Evolutionary conservation across 2,113 vertebrate genomes (phyloP).

Genomic region (Corythoichthys haematopterus): DNA sequence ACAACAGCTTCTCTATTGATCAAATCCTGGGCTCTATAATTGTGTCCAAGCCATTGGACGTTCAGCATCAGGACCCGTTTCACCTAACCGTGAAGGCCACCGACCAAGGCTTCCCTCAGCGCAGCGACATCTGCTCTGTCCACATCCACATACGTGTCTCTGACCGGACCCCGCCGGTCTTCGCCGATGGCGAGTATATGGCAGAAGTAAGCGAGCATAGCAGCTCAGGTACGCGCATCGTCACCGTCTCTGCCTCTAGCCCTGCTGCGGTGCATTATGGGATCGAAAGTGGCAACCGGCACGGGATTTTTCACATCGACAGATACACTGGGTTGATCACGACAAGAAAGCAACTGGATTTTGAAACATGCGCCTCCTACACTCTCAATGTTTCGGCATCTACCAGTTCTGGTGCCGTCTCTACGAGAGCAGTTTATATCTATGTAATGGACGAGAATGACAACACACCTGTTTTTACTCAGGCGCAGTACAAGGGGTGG

Average conservation of each 20-base stretch:
- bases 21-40: constrained; percentile 77
- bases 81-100: constrained; percentile 84
- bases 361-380: constrained; percentile 81
- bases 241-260: constrained; percentile 77
- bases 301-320: constrained; percentile 82
- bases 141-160: constrained; percentile 76
- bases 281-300: constrained; percentile 81
- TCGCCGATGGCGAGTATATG: constrained; percentile 80
- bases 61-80: constrained; percentile 71
- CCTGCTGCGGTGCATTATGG: constrained; percentile 81
- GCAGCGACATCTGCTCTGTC: constrained; percentile 79
- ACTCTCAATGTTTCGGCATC: constrained; percentile 79
- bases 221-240: constrained; percentile 72
- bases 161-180: constrained; percentile 79
- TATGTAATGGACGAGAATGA: constrained; percentile 92
- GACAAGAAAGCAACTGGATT: constrained; percentile 77
- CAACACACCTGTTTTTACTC: constrained; percentile 79
- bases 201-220: constrained; percentile 85
- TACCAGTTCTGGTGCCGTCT: constrained; percentile 75
- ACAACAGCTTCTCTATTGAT: constrained; percentile 81
- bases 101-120: constrained; percentile 83
- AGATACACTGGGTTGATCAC: constrained; percentile 85
- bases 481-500: constrained; percentile 75
- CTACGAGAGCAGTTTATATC: constrained; percentile 70
- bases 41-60: constrained; percentile 72